Evolutionary conservation across 2,888 invertebrate species (phyloP), one percentile per base, ranked within the genome.

Genomic region (Icerya purchasi): DNA sequence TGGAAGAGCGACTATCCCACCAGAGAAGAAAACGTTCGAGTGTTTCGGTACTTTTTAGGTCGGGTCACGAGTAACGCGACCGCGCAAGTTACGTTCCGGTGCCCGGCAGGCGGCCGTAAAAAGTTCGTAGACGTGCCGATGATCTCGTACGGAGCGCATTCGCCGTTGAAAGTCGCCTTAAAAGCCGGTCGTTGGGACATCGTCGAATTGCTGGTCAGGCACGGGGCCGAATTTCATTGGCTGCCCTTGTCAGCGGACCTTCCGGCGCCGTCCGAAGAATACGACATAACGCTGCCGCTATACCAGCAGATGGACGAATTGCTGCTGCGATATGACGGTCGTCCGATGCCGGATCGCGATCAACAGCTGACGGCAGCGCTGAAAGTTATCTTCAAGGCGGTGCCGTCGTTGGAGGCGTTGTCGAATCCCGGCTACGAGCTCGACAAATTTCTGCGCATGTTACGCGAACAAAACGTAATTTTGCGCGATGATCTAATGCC

Each of bases 1-100:
- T 88, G 88, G 88, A 85, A 86, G 68, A 86, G 88, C 64, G 88
- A 89, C 70, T 88, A 86, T 68, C 77, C 77, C 64, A 63, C 72
- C 50, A 77, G 82, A 69, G 83, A 86, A 68, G 88, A 89, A 68
- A 86, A 86, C 66, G 73, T 86, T 1, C 77, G 81, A 61, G 88
- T 86, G 0, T 70, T 86, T 65, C 79, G 83, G 0, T 89, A 81
- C 69, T 88, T 84, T 70, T 68, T 60, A 2, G 50, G 52, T 10
- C 36, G 36, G 5, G 14, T 14, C 8, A 36, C 36, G 5, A 8
- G 5, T 5, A 79, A 0, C 77, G 74, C 63, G 72, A 84, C 54
- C 78, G 79, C 68, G 82, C 24, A 5, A 54, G 1, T 56, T 61
- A 3, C 36, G 59, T 10, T 60, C 63, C 65, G n/a, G n/a, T n/a